phyloP scores from a whole-genome alignment of 1,140 invertebrate species.

The Sipha flava region DNA sequence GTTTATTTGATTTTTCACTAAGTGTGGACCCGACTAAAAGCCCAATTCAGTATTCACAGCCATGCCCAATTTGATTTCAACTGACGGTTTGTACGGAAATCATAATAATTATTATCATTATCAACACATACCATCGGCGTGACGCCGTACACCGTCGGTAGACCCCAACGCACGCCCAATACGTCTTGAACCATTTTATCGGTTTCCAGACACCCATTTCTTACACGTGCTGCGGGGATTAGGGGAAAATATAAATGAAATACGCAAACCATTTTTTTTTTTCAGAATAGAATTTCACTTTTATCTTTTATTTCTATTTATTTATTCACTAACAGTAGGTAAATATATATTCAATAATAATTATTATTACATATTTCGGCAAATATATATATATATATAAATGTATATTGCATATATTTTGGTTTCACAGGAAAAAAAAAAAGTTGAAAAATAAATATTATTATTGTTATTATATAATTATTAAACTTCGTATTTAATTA shows the following conservation, averaged over 20 bases:
- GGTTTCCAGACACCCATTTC: neutral
- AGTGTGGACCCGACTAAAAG: no score
- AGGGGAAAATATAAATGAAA: neutral
- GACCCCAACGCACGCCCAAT: no score
- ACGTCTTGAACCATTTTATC: no score
- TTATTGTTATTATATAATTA: constrained; percentile 9
- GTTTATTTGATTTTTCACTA: no score
- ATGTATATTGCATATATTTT: neutral
- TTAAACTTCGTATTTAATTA: neutral
- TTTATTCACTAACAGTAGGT: neutral
- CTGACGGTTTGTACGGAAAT: no score
- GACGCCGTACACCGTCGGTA: no score
- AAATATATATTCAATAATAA: constrained; percentile 1
- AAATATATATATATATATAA: neutral
- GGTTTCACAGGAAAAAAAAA: constrained; percentile 11
- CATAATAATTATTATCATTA: no score
- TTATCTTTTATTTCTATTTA: constrained; percentile 19
- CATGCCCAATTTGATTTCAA: no score
- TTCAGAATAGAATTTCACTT: constrained; percentile 12
- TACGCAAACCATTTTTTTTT: neutral
- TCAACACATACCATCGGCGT: no score
- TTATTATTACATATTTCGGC: constrained; percentile 9
- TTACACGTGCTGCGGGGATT: neutral
- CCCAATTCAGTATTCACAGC: no score
- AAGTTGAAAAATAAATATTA: neutral